These are phyloP conservation scores for Zaprionus vittiger DNA, from an alignment of 1,140 invertebrate species.

Conservation along the genomic window DNA sequence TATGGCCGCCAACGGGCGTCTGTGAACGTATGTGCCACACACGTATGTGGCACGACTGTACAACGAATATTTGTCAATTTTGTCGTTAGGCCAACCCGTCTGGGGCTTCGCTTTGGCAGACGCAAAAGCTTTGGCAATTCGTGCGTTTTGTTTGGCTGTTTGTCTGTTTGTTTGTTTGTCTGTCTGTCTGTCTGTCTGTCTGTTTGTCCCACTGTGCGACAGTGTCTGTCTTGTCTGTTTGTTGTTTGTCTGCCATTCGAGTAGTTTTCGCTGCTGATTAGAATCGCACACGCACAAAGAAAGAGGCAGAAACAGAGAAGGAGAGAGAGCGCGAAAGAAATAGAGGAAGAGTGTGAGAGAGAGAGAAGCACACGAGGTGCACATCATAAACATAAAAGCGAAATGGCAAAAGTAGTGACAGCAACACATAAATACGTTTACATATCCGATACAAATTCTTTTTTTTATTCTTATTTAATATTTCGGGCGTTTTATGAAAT, in stretches of 20 bases:
- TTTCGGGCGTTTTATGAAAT: conserved; percentile 73
- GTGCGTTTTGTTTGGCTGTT: conserved; percentile 66
- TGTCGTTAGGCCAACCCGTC: conserved; percentile 14
- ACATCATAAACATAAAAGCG: conserved; percentile 56
- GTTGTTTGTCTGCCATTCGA: conserved; percentile 53
- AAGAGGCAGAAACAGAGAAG: neutral
- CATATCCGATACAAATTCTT: conserved; percentile 54
- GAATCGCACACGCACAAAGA: conserved; percentile 57
- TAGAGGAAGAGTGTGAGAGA: neutral
- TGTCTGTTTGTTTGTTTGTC: conserved; percentile 27
- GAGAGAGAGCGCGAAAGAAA: neutral
- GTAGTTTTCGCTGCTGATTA: conserved; percentile 66
- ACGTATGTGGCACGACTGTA: conserved; percentile 10
- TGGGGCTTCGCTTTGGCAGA: neutral
- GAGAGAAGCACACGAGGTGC: conserved; percentile 46
- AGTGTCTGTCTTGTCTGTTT: conserved; percentile 35
- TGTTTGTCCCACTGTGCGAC: conserved; percentile 54
- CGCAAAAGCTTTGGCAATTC: conserved; percentile 52
- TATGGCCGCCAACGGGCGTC: neutral
- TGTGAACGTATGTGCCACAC: neutral
- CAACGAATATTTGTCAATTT: conserved; percentile 60
- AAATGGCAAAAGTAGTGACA: conserved; percentile 59
- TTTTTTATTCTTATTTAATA: conserved; percentile 79
- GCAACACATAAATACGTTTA: conserved; percentile 72
- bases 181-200: conserved; percentile 34